Percentiles rank a stretch among this genome's conserved stretches.
Evolutionary conservation across 2,888 invertebrate species (phyloP).

Genomic region (Atethmia centrago): DNA sequence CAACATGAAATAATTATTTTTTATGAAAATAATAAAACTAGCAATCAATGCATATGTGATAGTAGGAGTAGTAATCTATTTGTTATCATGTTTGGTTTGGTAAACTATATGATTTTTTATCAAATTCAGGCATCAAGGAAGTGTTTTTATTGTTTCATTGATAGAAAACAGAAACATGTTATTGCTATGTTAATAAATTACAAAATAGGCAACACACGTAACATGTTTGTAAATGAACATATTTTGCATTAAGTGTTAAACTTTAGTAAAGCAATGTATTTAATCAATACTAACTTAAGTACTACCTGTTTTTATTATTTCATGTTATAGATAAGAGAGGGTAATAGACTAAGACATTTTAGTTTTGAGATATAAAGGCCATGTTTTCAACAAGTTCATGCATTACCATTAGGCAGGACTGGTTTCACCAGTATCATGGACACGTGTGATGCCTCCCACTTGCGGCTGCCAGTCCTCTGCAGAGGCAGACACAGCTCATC

Average conservation of each 20-base stretch:
- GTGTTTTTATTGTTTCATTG: background rate
- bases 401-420: slow-evolving; percentile 89
- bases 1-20: slow-evolving; percentile 1
- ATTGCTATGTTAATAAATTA: background rate
- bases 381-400: background rate
- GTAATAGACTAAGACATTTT: background rate
- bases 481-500: slow-evolving; percentile 94
- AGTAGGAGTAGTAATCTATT: background rate
- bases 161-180: background rate
- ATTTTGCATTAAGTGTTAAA: background rate
- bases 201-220: background rate
- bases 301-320: slow-evolving; percentile 3
- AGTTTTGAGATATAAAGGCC: background rate
- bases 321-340: background rate
- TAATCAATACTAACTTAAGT: slow-evolving; percentile 2
- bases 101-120: slow-evolving; percentile 10
- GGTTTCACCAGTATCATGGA: slow-evolving; percentile 95
- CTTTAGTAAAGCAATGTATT: background rate
- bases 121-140: slow-evolving; percentile 21
- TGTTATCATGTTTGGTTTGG: slow-evolving; percentile 1
- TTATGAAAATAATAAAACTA: background rate
- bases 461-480: slow-evolving; percentile 85
- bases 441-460: slow-evolving; percentile 91
- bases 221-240: background rate
- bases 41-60: background rate